phyloP scores from a whole-genome alignment of 2,113 vertebrate species.

The Sphyrna mokarran region DNA sequence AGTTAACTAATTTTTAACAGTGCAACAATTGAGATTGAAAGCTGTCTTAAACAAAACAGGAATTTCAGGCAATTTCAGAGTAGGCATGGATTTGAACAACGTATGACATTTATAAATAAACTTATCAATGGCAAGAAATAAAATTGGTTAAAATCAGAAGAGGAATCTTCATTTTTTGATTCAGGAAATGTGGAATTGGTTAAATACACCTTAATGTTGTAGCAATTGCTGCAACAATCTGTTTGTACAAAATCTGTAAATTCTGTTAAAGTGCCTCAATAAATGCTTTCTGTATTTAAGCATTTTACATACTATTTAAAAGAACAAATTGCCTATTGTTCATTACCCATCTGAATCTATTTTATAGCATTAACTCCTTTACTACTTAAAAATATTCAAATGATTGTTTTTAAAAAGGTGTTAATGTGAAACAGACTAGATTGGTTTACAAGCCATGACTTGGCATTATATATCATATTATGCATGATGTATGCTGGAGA shows the following conservation, averaged over 20 bases:
- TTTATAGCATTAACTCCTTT: neutral
- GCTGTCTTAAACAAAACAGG: neutral
- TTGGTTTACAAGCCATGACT: neutral
- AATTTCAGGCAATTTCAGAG: neutral
- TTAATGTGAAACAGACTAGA: neutral
- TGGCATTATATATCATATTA: neutral
- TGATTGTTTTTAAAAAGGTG: neutral
- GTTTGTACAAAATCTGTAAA: neutral
- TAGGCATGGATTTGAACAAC: neutral
- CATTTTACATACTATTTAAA: neutral
- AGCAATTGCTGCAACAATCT: neutral
- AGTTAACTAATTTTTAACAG: neutral
- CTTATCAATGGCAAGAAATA: neutral
- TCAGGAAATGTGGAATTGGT: neutral
- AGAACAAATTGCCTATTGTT: neutral
- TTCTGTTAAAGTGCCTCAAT: neutral
- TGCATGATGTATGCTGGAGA: neutral
- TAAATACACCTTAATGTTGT: neutral
- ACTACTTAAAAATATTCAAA: neutral
- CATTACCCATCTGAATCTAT: neutral
- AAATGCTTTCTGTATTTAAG: neutral
- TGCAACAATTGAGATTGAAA: neutral
- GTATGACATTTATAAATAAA: neutral
- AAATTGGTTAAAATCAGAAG: neutral
- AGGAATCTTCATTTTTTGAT: neutral